Conservation (phyloP, 2,797 vertebrate genomes). For the Coccyzus lansbergi region DNA sequence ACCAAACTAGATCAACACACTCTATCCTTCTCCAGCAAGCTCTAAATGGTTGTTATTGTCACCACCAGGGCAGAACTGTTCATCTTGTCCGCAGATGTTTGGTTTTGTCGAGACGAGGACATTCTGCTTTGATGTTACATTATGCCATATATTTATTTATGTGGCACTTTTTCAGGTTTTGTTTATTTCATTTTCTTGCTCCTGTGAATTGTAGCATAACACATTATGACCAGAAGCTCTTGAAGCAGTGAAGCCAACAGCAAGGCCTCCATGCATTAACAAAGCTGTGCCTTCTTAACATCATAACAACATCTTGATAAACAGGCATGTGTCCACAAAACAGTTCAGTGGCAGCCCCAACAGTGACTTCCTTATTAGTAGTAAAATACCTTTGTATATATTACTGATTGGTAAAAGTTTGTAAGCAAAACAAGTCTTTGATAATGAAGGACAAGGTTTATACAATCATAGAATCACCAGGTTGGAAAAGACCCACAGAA, state of each 20-base stretch:
- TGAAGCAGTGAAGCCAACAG: not conserved
- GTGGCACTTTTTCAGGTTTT: not conserved
- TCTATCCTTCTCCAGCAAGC: not conserved
- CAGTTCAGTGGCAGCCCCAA: not conserved
- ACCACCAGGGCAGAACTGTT: not conserved
- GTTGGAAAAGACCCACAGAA: too few species aligned
- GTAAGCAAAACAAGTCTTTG: not conserved
- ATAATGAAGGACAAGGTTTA: not conserved
- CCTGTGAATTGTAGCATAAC: not conserved
- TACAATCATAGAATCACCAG: too few species aligned
- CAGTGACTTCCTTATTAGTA: not conserved
- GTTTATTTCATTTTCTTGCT: not conserved
- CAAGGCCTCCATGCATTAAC: accelerated
- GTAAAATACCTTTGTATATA: not conserved
- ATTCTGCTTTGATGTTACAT: not conserved
- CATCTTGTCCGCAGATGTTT: not conserved
- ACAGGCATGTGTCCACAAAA: not conserved
- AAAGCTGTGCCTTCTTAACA: not conserved
- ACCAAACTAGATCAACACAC: not conserved
- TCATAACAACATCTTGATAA: not conserved
- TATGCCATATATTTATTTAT: not conserved
- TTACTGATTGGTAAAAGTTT: not conserved
- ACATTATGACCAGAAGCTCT: not conserved
- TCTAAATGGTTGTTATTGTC: not conserved
- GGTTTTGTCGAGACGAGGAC: not conserved